phyloP scores from a whole-genome alignment of 2,888 invertebrate genomes.

The Tachina lurida region DNA sequence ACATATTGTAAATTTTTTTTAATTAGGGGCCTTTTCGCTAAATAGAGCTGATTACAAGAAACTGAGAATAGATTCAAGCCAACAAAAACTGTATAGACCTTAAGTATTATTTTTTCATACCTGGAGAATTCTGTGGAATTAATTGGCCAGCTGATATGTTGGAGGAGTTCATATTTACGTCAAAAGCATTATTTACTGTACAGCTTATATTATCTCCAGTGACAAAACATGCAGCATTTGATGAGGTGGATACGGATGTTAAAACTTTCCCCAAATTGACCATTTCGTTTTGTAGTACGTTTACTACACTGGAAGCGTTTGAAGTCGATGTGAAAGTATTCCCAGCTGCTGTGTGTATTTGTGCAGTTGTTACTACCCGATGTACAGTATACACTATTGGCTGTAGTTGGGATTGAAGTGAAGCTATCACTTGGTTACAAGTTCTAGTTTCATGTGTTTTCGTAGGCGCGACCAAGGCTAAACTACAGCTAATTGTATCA shows the following conservation, averaged over 20 bases:
- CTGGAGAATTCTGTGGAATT: conserved; percentile 77
- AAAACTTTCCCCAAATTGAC: conserved; percentile 76
- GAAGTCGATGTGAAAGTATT: conserved; percentile 82
- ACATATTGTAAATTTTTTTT: too few species aligned
- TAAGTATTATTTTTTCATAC: conserved; percentile 72
- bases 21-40: too few species aligned
- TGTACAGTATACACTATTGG: conserved; percentile 83
- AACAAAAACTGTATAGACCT: too few species aligned
- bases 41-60: too few species aligned
- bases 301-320: conserved; percentile 82
- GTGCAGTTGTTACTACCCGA: conserved; percentile 82
- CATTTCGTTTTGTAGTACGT: conserved; percentile 79
- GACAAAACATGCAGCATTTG: conserved; percentile 73
- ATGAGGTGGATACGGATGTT: conserved; percentile 75
- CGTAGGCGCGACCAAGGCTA: conserved; percentile 78
- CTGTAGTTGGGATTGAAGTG: conserved; percentile 75
- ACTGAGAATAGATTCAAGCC: too few species aligned
- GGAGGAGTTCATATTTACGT: conserved; percentile 64
- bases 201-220: conserved; percentile 68
- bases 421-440: conserved; percentile 74
- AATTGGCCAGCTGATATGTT: conserved; percentile 71
- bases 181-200: conserved; percentile 30
- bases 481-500: conserved; percentile 77
- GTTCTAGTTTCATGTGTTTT: conserved; percentile 78
- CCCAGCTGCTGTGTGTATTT: conserved; percentile 81